A percentile compares a stretch with the other conserved stretches of the same genome.
These are phyloP conservation scores for Nyctalus aviator DNA, from an alignment of 2,797 vertebrate species.

Conservation along the genomic window DNA sequence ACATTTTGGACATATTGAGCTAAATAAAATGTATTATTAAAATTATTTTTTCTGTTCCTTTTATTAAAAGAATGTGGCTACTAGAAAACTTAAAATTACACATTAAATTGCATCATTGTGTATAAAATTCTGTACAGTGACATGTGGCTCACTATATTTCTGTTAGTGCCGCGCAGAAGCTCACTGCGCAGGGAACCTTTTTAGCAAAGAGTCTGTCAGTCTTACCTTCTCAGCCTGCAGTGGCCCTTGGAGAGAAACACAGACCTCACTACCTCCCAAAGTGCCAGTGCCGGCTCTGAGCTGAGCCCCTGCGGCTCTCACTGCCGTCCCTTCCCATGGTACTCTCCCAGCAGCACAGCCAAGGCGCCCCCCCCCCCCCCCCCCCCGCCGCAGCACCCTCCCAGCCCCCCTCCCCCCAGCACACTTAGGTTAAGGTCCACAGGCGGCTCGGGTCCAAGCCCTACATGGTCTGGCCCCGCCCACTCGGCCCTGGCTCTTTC, in stretches of 20 bases:
- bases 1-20: not conserved
- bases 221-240: not conserved
- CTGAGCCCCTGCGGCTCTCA: no score
- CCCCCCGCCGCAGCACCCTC: accelerated
- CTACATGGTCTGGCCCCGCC: accelerated
- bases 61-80: not conserved
- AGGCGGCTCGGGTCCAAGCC: not conserved
- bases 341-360: not conserved
- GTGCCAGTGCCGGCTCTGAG: no score
- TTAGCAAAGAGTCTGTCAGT: not conserved
- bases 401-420: accelerated
- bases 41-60: not conserved
- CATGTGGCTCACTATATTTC: not conserved
- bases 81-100: slow-evolving; percentile 6
- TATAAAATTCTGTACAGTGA: not conserved
- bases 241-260: not conserved
- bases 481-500: not conserved
- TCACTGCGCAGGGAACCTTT: not conserved
- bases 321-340: not conserved
- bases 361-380: no score
- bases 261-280: not conserved
- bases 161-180: not conserved
- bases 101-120: not conserved
- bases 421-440: not conserved
- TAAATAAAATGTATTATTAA: not conserved